Conservation (phyloP, 2,888 invertebrate species). For the Lutraria lutraria region DNA sequence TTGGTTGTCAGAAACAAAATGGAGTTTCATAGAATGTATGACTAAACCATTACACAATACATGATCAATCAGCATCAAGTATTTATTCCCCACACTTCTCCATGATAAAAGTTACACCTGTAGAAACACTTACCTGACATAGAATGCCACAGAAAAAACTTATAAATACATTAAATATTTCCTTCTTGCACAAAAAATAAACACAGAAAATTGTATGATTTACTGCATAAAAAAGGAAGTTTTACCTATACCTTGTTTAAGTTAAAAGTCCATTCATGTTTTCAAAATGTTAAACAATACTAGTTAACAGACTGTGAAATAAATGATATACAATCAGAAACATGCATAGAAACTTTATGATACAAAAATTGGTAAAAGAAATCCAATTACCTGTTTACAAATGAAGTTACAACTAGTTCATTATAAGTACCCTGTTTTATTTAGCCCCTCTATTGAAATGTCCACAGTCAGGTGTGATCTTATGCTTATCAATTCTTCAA, state of each 20-base stretch:
- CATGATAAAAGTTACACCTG: not conserved
- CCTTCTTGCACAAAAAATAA: not conserved
- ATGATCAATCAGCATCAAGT: not conserved
- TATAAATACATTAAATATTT: not conserved
- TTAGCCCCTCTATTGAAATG: not conserved
- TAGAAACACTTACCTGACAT: not conserved
- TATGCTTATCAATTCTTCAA: not conserved
- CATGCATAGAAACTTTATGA: not conserved
- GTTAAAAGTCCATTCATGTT: not conserved
- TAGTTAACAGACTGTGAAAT: too few relatives aligned
- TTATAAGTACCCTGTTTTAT: not conserved
- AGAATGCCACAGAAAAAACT: not conserved
- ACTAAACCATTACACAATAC: not conserved
- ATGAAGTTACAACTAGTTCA: constrained; percentile 15
- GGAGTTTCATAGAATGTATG: too few relatives aligned
- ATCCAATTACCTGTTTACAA: not conserved
- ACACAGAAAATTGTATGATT: not conserved
- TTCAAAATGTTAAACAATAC: too few relatives aligned
- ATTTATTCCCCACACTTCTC: not conserved
- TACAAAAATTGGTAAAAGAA: not conserved
- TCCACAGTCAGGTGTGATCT: not conserved
- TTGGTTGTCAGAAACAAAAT: too few relatives aligned
- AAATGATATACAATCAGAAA: too few relatives aligned
- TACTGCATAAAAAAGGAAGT: not conserved
- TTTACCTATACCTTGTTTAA: not conserved